Percentiles rank a stretch among this genome's conserved stretches.
phyloP scores from a whole-genome alignment of 2,113 vertebrate species.

The Heterocephalus glaber region DNA sequence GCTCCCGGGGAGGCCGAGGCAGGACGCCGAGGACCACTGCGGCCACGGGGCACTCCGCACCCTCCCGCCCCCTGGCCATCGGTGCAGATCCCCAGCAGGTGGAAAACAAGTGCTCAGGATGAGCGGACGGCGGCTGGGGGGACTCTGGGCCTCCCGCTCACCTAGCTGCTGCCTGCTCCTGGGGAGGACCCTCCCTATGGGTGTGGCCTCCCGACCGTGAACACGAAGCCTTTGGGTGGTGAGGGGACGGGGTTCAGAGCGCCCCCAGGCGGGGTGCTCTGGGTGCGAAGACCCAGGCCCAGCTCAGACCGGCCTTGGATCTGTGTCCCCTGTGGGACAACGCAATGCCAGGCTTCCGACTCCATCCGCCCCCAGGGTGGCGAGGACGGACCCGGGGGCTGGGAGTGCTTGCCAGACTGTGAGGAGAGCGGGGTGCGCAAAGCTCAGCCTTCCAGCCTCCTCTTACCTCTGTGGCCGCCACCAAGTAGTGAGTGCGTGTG shows the following conservation, averaged over 20 bases:
- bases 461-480: not conserved
- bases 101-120: not conserved
- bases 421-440: not conserved
- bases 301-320: not conserved
- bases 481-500: too few relatives aligned
- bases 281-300: not conserved
- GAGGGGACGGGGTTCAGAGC: not conserved
- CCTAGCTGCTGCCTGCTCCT: not conserved
- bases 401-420: not conserved
- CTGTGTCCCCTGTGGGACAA: not conserved
- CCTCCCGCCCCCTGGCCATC: not conserved
- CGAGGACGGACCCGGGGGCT: not conserved
- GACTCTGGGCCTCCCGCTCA: not conserved
- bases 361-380: not conserved
- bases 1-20: not conserved
- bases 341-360: not conserved
- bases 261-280: too few relatives aligned
- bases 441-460: not conserved
- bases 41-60: too few relatives aligned
- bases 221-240: not conserved
- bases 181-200: not conserved
- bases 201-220: too few relatives aligned
- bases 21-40: not conserved
- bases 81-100: not conserved
- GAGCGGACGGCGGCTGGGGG: not conserved